Evolutionary conservation across 2,113 vertebrate genomes (phyloP).

Genomic region (Xerus inauris): DNA sequence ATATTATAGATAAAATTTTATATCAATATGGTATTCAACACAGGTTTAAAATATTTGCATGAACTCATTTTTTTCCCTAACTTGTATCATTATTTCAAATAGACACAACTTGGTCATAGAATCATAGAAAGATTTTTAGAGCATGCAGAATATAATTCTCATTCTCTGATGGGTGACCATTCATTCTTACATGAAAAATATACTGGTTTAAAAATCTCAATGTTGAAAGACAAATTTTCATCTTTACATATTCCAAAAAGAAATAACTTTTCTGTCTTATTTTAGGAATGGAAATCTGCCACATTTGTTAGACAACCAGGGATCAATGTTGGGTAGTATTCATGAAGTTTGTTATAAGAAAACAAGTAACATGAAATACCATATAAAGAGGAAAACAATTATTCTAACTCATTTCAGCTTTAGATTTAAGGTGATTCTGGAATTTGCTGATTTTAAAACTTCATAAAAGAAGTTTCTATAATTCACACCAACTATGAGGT

Average conservation of each 20-base stretch:
- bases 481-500: background rate
- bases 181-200: slow-evolving; percentile 9
- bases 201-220: background rate
- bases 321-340: background rate
- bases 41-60: background rate
- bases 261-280: slow-evolving; percentile 8
- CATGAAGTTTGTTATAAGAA: slow-evolving; percentile 15
- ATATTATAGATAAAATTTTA: background rate
- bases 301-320: background rate
- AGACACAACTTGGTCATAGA: background rate
- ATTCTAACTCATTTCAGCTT: background rate
- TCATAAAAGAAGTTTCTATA: background rate
- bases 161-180: background rate
- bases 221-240: background rate
- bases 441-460: background rate
- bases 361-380: slow-evolving; percentile 29
- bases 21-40: background rate
- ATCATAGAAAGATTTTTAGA: slow-evolving; percentile 11
- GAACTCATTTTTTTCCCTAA: background rate
- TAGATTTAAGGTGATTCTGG: background rate
- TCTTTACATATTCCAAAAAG: background rate
- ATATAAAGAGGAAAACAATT: background rate
- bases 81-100: background rate
- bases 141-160: background rate
- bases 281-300: background rate